These are phyloP conservation scores for Sinohyriopsis cumingii DNA, from an alignment of 2,888 invertebrate species.

Conservation along the genomic window DNA sequence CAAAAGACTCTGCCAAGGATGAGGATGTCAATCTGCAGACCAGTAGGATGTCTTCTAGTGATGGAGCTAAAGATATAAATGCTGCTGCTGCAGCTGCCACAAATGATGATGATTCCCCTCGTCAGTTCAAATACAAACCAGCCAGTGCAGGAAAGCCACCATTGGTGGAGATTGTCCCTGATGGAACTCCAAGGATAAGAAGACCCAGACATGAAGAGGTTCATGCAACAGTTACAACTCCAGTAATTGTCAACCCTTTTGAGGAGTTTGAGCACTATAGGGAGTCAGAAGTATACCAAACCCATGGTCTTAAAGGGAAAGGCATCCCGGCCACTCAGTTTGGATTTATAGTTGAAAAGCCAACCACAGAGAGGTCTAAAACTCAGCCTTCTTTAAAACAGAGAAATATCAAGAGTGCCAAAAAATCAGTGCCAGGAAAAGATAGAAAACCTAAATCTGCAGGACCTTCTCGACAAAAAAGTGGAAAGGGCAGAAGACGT, in stretches of 20 bases:
- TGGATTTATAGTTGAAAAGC: slow-evolving; percentile 48
- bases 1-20: slow-evolving; percentile 6
- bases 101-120: too few species aligned
- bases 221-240: slow-evolving; percentile 35
- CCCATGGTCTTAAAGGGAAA: slow-evolving; percentile 17
- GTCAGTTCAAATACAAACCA: slow-evolving; percentile 21
- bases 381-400: slow-evolving; percentile 41
- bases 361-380: slow-evolving; percentile 44
- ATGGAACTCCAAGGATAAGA: slow-evolving; percentile 28
- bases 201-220: slow-evolving; percentile 25
- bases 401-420: slow-evolving; percentile 41
- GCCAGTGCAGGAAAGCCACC: slow-evolving; percentile 38
- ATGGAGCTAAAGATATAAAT: too few species aligned
- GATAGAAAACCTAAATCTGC: slow-evolving; percentile 46
- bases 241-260: slow-evolving; percentile 63
- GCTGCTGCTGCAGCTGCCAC: too few species aligned
- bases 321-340: slow-evolving; percentile 42
- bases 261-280: slow-evolving; percentile 48
- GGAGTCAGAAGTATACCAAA: slow-evolving; percentile 22
- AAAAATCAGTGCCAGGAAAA: slow-evolving; percentile 35
- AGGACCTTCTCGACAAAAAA: slow-evolving; percentile 27
- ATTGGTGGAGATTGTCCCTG: slow-evolving; percentile 42
- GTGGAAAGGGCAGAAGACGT: slow-evolving; percentile 32
- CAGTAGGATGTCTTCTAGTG: too few species aligned
- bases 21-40: too few species aligned